Evolutionary conservation across 2,797 vertebrate genomes (phyloP).

Genomic region (Austrolebias charrua): DNA sequence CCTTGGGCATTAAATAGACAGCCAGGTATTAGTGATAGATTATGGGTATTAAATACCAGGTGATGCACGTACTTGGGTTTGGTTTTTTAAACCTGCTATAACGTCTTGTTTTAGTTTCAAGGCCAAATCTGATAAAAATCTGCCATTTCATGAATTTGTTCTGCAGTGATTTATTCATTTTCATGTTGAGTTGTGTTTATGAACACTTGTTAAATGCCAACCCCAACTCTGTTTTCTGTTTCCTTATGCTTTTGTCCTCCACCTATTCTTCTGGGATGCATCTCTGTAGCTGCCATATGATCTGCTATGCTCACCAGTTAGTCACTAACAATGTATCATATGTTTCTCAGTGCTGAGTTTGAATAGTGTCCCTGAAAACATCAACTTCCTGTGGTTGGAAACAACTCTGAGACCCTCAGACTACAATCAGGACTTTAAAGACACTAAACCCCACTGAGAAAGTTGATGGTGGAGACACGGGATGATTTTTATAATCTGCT

Average conservation of each 20-base stretch:
- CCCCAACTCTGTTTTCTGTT: background rate
- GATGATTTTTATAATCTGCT: background rate
- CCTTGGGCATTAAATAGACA: constrained; percentile 32
- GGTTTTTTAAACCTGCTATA: constrained; percentile 7
- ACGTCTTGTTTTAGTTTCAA: constrained; percentile 9
- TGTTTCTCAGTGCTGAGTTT: constrained; percentile 8
- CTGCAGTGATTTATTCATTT: background rate
- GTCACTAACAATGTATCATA: constrained; percentile 21
- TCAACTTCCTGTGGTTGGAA: constrained; percentile 8
- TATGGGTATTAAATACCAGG: constrained; percentile 37
- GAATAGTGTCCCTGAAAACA: constrained; percentile 12
- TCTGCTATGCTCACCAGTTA: constrained; percentile 22
- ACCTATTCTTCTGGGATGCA: constrained; percentile 9
- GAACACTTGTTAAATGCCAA: constrained; percentile 8
- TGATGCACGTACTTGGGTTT: constrained; percentile 26
- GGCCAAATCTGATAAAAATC: background rate
- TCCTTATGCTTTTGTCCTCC: constrained; percentile 5
- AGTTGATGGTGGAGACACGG: background rate
- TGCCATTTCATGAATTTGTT: constrained; percentile 5
- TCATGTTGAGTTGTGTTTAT: background rate
- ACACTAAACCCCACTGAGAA: constrained; percentile 6
- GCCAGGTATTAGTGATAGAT: constrained; percentile 42
- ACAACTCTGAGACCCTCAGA: constrained; percentile 3
- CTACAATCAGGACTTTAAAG: constrained; percentile 11
- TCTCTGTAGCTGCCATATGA: constrained; percentile 32